A percentile compares a stretch with the other conserved stretches of the same genome.
phyloP scores from a whole-genome alignment of 2,113 vertebrate species.

The Rhodinocichla rosea region DNA sequence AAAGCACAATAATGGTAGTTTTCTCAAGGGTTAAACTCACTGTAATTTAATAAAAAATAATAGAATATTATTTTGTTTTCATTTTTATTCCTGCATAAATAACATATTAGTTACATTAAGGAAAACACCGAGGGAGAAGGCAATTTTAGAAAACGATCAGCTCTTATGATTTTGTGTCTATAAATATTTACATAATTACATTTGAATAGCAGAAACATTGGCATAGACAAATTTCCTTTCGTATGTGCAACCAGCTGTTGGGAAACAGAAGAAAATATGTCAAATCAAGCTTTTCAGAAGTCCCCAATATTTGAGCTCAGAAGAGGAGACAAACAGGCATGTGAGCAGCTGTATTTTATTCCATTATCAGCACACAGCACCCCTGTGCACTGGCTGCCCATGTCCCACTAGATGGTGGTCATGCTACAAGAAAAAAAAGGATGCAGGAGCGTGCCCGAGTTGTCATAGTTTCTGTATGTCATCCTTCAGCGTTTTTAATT shows the following conservation, averaged over 20 bases:
- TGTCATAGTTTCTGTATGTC: not conserved
- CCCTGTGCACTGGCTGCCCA: not conserved
- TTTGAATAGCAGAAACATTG: not conserved
- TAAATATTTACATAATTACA: not conserved
- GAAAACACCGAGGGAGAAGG: not conserved
- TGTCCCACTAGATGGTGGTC: conserved; percentile 54
- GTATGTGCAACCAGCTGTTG: not conserved
- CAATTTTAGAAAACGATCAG: not conserved
- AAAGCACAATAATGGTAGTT: not conserved
- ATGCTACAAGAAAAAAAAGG: not conserved
- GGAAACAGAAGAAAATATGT: not conserved
- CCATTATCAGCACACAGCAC: rapidly evolving
- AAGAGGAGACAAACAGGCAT: not conserved
- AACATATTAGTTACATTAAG: too few species aligned
- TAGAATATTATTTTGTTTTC: not conserved
- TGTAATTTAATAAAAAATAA: not conserved
- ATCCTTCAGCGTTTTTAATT: not conserved
- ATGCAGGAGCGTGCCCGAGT: rapidly evolving
- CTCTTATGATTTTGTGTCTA: not conserved
- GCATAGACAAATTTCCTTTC: rapidly evolving
- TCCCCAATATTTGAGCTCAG: not conserved
- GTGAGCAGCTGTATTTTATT: not conserved
- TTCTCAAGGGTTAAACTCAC: not conserved
- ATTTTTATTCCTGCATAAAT: not conserved
- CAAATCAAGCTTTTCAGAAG: not conserved